These are phyloP conservation scores for Psephotus haematonotus DNA, from an alignment of 2,113 vertebrate genomes.

Conservation along the genomic window DNA sequence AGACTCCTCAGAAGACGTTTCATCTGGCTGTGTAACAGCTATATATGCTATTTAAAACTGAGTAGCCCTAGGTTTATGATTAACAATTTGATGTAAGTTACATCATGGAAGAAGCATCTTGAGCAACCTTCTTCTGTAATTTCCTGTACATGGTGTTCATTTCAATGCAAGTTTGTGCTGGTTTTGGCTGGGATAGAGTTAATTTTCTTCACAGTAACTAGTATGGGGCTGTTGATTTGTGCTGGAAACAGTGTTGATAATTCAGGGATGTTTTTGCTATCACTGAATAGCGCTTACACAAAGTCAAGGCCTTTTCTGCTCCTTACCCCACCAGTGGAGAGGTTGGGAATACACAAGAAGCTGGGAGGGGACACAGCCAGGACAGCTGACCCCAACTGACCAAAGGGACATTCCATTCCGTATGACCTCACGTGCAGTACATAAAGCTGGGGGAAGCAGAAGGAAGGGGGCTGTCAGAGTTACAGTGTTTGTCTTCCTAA, in stretches of 20 bases:
- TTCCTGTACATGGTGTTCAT: constrained; percentile 10
- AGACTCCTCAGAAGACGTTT: background rate
- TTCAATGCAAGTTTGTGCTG: background rate
- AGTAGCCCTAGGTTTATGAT: constrained; percentile 39
- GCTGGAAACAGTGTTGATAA: background rate
- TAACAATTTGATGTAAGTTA: constrained; percentile 50
- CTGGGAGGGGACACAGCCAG: background rate
- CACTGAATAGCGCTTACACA: background rate
- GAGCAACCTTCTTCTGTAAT: constrained; percentile 48
- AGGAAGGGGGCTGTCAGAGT: background rate
- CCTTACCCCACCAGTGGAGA: background rate
- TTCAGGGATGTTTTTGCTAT: background rate
- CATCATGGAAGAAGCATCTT: constrained; percentile 28
- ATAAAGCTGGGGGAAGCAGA: background rate
- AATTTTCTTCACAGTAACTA: background rate
- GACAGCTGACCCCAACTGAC: background rate
- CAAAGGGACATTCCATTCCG: background rate
- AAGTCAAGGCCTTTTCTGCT: background rate
- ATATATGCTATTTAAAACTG: background rate
- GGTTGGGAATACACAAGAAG: background rate
- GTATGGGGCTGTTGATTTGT: background rate
- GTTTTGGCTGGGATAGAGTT: background rate
- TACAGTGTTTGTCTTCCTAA: background rate
- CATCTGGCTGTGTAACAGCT: background rate
- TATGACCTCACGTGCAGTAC: background rate